Conservation (phyloP, 1,140 invertebrate species). For the Lanistes nyassanus region DNA sequence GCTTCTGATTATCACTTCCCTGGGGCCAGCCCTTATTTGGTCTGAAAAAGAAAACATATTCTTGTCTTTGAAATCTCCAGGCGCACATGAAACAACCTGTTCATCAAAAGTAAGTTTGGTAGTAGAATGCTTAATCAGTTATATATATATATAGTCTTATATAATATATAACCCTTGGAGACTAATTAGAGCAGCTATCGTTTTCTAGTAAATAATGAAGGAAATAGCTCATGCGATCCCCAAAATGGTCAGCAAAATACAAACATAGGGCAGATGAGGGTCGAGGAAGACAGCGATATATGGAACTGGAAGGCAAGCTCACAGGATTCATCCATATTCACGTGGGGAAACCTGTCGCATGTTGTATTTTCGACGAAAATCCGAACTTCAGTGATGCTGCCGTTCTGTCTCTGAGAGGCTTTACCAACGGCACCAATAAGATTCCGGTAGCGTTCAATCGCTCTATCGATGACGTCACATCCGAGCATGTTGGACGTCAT, state of each 20-base stretch:
- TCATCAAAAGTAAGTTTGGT: too few relatives aligned
- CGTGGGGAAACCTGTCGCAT: slow-evolving; percentile 37
- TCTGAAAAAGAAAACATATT: too few relatives aligned
- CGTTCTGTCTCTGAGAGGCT: not conserved
- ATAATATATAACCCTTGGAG: too few relatives aligned
- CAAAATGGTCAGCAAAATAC: not conserved
- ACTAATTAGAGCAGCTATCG: too few relatives aligned
- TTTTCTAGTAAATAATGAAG: not conserved
- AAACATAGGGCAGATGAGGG: not conserved
- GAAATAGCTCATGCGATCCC: not conserved
- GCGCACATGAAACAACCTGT: too few relatives aligned
- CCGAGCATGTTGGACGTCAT: not conserved
- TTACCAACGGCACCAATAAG: not conserved
- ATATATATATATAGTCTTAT: not conserved
- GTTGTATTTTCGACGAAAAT: slow-evolving; percentile 21
- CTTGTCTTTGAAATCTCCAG: too few relatives aligned
- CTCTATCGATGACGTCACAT: slow-evolving; percentile 2
- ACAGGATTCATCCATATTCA: slow-evolving; percentile 38
- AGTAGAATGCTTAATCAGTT: too few relatives aligned
- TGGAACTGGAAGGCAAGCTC: not conserved
- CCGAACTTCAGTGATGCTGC: not conserved
- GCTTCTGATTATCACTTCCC: too few relatives aligned
- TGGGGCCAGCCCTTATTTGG: too few relatives aligned
- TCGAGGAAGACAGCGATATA: not conserved
- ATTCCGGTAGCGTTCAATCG: not conserved